A percentile compares a stretch with the other conserved stretches of the same genome.
Conservation (phyloP, 2,797 vertebrate species). For the Lacerta agilis region DNA sequence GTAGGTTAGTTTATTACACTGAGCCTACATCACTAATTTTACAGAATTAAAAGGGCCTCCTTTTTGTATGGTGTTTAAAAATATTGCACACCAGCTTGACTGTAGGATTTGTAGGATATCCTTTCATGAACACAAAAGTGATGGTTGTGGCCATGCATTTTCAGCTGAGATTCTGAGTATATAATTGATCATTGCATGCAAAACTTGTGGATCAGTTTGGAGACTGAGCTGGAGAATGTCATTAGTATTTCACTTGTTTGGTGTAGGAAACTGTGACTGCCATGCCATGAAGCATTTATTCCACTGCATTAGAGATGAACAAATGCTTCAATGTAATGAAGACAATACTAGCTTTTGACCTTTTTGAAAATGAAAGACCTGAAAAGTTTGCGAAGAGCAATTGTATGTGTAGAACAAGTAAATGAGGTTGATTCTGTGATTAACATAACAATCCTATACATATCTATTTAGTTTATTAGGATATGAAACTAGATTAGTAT, state of each 20-base stretch:
- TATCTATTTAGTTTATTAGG: not conserved
- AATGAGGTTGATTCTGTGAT: not conserved
- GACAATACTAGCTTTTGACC: not conserved
- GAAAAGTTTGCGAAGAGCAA: not conserved
- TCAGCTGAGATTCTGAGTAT: not conserved
- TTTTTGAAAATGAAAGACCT: not conserved
- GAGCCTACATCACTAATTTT: constrained; percentile 38
- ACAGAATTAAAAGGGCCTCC: constrained; percentile 52
- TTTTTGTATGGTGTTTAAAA: constrained; percentile 16
- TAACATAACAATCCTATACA: not conserved
- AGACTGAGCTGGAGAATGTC: not conserved
- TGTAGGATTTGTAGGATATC: not conserved
- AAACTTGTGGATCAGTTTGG: not conserved
- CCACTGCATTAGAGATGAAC: not conserved
- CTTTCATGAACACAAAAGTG: not conserved
- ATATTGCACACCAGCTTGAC: not conserved
- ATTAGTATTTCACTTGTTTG: not conserved
- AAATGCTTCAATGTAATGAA: not conserved
- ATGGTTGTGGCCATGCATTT: not conserved
- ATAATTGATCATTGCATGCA: not conserved
- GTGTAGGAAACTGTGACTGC: not conserved
- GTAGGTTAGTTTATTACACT: too few relatives aligned
- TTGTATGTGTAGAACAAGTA: not conserved
- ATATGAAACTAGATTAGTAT: not conserved
- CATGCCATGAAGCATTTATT: not conserved